Percentiles rank a stretch among this genome's conserved stretches.
phyloP scores from a whole-genome alignment of 1,140 invertebrate species.

The Drosophila serrata region DNA sequence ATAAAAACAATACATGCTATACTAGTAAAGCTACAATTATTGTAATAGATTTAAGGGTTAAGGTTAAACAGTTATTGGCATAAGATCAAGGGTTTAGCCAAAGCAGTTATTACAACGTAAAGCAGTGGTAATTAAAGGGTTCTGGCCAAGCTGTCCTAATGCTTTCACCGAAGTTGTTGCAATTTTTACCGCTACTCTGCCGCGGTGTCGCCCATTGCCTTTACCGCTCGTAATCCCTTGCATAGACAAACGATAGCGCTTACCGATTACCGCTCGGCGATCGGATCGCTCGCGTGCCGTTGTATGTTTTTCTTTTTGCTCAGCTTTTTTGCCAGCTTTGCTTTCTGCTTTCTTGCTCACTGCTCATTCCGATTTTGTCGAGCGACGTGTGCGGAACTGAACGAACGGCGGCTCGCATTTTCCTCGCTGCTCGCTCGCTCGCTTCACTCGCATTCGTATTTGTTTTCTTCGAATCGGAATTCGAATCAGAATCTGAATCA shows the following conservation, averaged over 20 bases:
- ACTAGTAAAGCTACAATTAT: too few relatives aligned
- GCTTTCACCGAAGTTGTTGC: slow-evolving; percentile 7
- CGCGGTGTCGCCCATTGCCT: not conserved
- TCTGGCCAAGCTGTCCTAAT: slow-evolving; percentile 7
- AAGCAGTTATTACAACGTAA: too few relatives aligned
- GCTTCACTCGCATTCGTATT: slow-evolving; percentile 35
- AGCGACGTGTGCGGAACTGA: slow-evolving; percentile 67
- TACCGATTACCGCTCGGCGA: slow-evolving; percentile 44
- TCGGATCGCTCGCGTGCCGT: slow-evolving; percentile 68
- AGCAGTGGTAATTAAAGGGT: not conserved
- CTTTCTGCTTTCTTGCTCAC: slow-evolving; percentile 58
- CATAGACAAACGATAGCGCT: slow-evolving; percentile 46
- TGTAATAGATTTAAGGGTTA: too few relatives aligned
- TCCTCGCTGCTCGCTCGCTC: slow-evolving; percentile 21
- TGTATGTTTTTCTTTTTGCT: slow-evolving; percentile 10
- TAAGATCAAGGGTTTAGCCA: too few relatives aligned
- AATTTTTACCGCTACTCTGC: slow-evolving; percentile 28
- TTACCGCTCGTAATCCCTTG: slow-evolving; percentile 62
- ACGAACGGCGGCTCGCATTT: slow-evolving; percentile 54
- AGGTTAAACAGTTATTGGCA: too few relatives aligned
- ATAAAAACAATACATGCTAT: too few relatives aligned
- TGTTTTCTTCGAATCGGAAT: slow-evolving; percentile 28
- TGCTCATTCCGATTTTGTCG: slow-evolving; percentile 77
- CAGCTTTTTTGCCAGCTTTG: slow-evolving; percentile 19
- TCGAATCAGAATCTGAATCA: slow-evolving; percentile 10